A percentile compares a stretch with the other conserved stretches of the same genome.
phyloP scores from a whole-genome alignment of 2,113 vertebrate genomes.

The Bambusicola thoracicus region DNA sequence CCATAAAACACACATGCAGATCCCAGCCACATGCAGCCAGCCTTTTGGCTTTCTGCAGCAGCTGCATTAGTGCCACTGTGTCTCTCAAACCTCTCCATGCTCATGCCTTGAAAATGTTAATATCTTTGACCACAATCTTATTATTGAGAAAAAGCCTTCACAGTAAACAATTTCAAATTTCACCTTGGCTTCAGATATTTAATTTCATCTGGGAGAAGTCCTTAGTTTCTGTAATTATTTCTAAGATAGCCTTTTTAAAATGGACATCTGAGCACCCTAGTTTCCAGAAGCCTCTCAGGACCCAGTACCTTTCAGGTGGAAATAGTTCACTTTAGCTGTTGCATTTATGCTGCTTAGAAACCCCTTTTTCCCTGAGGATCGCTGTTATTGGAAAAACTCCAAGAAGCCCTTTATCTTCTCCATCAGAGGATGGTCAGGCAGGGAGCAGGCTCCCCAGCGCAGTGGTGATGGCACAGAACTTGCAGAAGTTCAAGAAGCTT shows the following conservation, averaged over 20 bases:
- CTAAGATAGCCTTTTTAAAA: neutral
- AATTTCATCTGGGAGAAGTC: neutral
- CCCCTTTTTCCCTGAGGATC: neutral
- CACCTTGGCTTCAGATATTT: accelerated
- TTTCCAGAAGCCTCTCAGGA: neutral
- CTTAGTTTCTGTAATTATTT: neutral
- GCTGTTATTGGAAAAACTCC: neutral
- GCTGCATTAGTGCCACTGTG: neutral
- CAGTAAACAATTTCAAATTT: neutral
- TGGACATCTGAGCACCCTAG: neutral
- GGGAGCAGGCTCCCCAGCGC: too few relatives aligned
- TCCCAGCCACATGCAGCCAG: neutral
- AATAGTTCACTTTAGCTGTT: neutral
- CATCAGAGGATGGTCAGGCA: too few relatives aligned
- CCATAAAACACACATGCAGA: neutral
- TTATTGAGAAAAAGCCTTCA: neutral
- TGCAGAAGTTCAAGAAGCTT: too few relatives aligned
- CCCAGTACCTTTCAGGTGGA: neutral
- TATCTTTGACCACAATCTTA: neutral
- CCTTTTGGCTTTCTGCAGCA: neutral
- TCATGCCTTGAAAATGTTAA: neutral
- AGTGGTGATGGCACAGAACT: too few relatives aligned
- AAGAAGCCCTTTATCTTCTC: neutral
- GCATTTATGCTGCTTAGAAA: neutral
- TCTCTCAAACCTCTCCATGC: neutral